Percentiles rank a stretch among this genome's conserved stretches.
phyloP scores from a whole-genome alignment of 2,113 vertebrate genomes.

The Corvus cornix region DNA sequence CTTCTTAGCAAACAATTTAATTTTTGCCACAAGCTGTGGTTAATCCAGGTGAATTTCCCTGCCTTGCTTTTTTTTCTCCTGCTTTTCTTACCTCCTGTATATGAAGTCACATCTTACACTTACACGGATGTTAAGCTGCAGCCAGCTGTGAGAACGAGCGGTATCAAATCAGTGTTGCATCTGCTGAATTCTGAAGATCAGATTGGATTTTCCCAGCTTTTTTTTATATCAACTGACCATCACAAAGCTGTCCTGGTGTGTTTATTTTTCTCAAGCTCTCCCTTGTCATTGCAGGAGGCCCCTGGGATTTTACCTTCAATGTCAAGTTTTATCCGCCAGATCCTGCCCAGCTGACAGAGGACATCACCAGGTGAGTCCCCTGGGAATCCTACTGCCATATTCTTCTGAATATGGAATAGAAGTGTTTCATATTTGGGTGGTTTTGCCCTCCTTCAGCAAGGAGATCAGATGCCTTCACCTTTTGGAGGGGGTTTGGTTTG shows the following conservation, averaged over 20 bases:
- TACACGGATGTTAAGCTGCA: not conserved
- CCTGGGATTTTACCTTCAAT: conserved; percentile 83
- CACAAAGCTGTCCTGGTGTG: not conserved
- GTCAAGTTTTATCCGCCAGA: conserved; percentile 94
- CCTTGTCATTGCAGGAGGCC: conserved; percentile 69
- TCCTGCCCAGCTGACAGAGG: conserved; percentile 94
- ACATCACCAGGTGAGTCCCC: conserved; percentile 90
- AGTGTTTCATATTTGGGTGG: too few relatives aligned
- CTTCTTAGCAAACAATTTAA: not conserved
- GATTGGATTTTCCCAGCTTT: not conserved
- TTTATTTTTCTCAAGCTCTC: not conserved
- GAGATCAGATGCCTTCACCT: not conserved
- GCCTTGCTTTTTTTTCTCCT: not conserved
- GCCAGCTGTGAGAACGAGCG: not conserved
- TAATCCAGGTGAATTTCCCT: not conserved
- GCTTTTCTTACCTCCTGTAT: not conserved
- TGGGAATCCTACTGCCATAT: not conserved
- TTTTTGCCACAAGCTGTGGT: not conserved
- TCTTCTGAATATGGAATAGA: not conserved
- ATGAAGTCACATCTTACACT: not conserved
- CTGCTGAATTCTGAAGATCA: not conserved
- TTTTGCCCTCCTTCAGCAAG: not conserved
- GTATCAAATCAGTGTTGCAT: not conserved
- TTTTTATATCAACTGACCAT: not conserved
- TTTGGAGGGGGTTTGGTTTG: not conserved